Base-by-base conservation (phyloP, 2,888 invertebrate genomes). In the Spisula subtruncata region DNA sequence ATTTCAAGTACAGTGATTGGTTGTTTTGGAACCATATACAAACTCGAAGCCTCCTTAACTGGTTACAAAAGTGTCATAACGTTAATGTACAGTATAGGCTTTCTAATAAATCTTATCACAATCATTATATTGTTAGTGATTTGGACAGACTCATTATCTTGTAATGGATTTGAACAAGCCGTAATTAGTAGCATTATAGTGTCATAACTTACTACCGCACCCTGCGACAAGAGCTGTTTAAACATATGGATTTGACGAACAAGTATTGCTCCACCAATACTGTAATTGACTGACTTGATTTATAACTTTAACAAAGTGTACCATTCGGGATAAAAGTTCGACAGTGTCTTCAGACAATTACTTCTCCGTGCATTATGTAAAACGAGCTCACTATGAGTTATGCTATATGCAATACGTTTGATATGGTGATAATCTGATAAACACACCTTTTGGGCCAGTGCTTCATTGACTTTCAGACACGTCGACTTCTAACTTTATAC, bases 201-300 rank as follows among this genome's bases (percentile, higher is more conserved):
- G n/a, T 60, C 0, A 60, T 60, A 60, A 60, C 18, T 60, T n/a
- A 60, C n/a, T 60, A n/a, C 18, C 12, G n/a, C 60, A 60, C n/a
- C 60, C 60, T 20, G 60, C n/a, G 60, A 20, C 60, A 60, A 60
- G 60, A 60, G 60, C 60, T 60, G 60, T 60, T 60, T 60, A 60
- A 60, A 60, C n/a, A 60, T n/a, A 60, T 60, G 18, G 60, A 60
- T 60, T 60, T 60, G n/a, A n/a, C 1, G n/a, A n/a, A n/a, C n/a
- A n/a, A n/a, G 60, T n/a, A n/a, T 20, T 60, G n/a, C n/a, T 60
- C 18, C n/a, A 60, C n/a, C 60, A 60, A 60, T 60, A 60, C 5
- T n/a, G 20, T 60, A 10, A 60, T 60, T 60, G 18, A n/a, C n/a
- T 60, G 18, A 60, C n/a, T 60, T 60, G 1, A 60, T 60, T 60